Percentiles rank a stretch among this genome's conserved stretches.
Evolutionary conservation across 2,888 invertebrate genomes (phyloP).

Genomic region (Acrocera orbiculus): DNA sequence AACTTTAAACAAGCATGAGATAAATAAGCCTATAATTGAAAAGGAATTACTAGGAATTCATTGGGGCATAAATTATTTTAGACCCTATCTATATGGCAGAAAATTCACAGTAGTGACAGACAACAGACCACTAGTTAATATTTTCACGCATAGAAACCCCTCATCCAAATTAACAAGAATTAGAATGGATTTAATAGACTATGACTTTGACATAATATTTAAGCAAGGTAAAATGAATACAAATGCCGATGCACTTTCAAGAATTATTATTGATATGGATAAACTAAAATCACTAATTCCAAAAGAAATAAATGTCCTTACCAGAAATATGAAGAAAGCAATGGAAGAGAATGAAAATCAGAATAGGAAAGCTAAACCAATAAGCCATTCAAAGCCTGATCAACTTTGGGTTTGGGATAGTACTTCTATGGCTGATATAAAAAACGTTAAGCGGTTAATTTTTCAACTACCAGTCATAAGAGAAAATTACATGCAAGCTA

Average conservation of each 20-base stretch:
- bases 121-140: background rate
- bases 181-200: background rate
- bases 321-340: background rate
- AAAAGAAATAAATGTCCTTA: no score
- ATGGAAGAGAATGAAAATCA: background rate
- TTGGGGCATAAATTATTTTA: slow-evolving; percentile 14
- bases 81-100: slow-evolving; percentile 18
- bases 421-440: background rate
- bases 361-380: background rate
- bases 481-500: no score
- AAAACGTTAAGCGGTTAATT: background rate
- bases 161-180: background rate
- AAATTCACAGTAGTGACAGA: background rate
- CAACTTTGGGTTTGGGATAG: background rate
- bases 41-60: slow-evolving; percentile 14
- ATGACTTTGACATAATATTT: background rate
- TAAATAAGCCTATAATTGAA: slow-evolving; percentile 15
- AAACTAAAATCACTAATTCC: background rate
- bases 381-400: background rate
- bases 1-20: slow-evolving; percentile 14
- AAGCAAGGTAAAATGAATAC: background rate
- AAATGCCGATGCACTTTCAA: background rate
- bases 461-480: no score
- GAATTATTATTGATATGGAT: background rate
- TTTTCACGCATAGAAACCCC: background rate